These are phyloP conservation scores for Ophiodon elongatus DNA, from an alignment of 2,113 vertebrate genomes.

Conservation along the genomic window DNA sequence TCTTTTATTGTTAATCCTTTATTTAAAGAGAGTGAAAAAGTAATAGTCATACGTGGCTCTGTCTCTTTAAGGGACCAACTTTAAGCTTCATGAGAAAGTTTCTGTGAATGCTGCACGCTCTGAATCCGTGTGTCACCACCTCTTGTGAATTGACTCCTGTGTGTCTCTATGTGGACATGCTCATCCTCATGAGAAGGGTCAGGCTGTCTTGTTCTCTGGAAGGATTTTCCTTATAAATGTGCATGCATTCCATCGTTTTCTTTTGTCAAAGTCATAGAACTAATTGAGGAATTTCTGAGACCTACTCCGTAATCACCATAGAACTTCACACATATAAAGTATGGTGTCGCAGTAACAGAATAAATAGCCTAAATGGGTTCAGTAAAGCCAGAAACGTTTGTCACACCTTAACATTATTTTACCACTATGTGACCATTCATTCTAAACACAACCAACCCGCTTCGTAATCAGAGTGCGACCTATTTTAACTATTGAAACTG, in stretches of 20 bases:
- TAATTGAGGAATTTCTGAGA: too few relatives aligned
- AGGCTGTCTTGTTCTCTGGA: conserved; percentile 12
- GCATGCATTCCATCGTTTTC: background rate
- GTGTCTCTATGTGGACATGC: conserved; percentile 20
- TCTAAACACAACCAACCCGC: background rate
- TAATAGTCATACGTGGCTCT: background rate
- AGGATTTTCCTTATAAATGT: background rate
- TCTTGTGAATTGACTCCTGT: conserved; percentile 39
- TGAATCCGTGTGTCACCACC: conserved; percentile 40
- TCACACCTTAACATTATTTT: background rate
- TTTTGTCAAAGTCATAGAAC: too few relatives aligned
- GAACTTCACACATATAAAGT: background rate
- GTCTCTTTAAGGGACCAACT: conserved; percentile 24
- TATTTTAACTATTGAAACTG: too few relatives aligned
- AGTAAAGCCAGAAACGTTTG: background rate
- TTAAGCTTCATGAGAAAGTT: conserved; percentile 8
- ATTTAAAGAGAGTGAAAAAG: background rate
- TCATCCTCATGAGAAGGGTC: conserved; percentile 25
- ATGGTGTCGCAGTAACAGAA: too few relatives aligned
- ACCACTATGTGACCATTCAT: background rate
- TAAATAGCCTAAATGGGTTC: too few relatives aligned
- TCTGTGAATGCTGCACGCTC: conserved; percentile 37
- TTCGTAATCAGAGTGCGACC: background rate
- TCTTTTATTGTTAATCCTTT: background rate
- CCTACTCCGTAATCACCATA: background rate